Evolutionary conservation across 2,797 vertebrate species (phyloP), one percentile per base, ranked within the genome.

Genomic region (Yasuhikotakia modesta): DNA sequence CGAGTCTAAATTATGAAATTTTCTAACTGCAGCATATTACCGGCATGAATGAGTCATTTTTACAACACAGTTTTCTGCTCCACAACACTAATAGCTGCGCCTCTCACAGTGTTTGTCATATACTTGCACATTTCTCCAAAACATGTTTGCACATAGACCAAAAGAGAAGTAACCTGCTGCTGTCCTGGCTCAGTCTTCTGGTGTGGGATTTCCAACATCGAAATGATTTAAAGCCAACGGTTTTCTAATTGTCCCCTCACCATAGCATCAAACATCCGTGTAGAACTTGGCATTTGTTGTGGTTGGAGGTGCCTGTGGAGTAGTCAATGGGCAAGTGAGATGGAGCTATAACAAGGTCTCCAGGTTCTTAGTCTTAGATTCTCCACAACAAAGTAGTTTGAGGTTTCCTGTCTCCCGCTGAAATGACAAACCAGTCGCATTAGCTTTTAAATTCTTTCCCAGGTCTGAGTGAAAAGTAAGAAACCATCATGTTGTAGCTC

Each of bases 51-150:
- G 75, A 83, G 65, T 79, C 67, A 72, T 70, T 84, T 76, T 61
- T 16, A 39, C 35, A 39, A 39, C 35, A 39, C 82, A 6, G 16
- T 19, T 5, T 52, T 32, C 45, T 82, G 70, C 52, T 39, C 50
- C 58, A 27, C 73, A 84, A 88, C 85, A 88, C 88, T 89, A 87
- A 89, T 66, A 66, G 66, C 43, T 77, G 80, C 50, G 55, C 84
- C 50, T 84, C 75, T 73, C 83, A 81, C 57, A 85, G 81, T 79
- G 24, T 69, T 48, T 64, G 70, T 66, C 52, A 75, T 70, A 83
- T 78, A 79, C 35, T 57, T 76, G 45, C 68, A 79, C 45, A 30
- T 71, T 81, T 72, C 57, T 75, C 50, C 69, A 19, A 67, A 82
- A 82, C 80, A 81, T 81, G 79, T 73, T 85, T 82, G 82, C 68